These are phyloP conservation scores for Philantomba maxwellii DNA, from an alignment of 2,113 vertebrate species.

Conservation along the genomic window DNA sequence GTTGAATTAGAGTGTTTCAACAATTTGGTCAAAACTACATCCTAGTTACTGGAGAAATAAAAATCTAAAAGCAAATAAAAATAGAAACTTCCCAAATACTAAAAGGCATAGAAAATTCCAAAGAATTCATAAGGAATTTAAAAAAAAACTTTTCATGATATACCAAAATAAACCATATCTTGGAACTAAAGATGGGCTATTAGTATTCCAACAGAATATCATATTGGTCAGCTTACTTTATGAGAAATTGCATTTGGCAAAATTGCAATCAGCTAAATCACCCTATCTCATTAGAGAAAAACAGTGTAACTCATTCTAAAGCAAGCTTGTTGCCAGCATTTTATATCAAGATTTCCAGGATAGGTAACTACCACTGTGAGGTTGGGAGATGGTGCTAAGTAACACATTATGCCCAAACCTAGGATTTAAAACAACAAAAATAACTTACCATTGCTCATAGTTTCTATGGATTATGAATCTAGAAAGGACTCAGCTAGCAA, in stretches of 20 bases:
- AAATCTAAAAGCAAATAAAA: conserved; percentile 31
- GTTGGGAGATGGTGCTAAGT: neutral
- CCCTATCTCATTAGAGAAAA: neutral
- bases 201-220: neutral
- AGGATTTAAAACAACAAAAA: neutral
- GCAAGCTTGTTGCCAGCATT: neutral
- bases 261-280: neutral
- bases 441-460: neutral
- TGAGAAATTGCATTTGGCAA: conserved; percentile 13
- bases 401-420: neutral
- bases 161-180: conserved; percentile 21
- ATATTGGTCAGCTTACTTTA: conserved; percentile 5
- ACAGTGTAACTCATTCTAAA: neutral
- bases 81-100: neutral
- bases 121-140: neutral
- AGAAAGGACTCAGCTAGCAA: neutral
- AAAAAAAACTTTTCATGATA: neutral
- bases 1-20: conserved; percentile 24
- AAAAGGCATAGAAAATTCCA: conserved; percentile 22
- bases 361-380: neutral
- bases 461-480: neutral
- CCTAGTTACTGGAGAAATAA: conserved; percentile 16
- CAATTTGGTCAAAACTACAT: conserved; percentile 32
- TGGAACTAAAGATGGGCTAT: neutral
- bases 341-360: neutral